Base-by-base conservation (phyloP, 2,797 vertebrate species). In the Decapterus maruadsi region DNA sequence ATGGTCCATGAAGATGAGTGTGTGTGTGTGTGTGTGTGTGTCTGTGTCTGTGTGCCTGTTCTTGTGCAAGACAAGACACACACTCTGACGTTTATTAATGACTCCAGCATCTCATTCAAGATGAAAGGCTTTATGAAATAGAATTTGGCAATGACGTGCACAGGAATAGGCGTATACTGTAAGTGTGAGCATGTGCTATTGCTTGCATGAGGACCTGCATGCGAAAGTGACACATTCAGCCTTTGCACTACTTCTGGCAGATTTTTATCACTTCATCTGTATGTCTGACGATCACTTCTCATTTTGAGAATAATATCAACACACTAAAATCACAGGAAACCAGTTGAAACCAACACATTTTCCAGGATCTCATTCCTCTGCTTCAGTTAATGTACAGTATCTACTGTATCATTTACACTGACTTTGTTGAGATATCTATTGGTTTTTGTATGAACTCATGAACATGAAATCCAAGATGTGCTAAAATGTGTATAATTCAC, bases 41-140 rank as follows among this genome's bases (percentile, higher is more conserved):
- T 58, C 66, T 54, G 54, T 40, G 82, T 34, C 4, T 34, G 31
- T 34, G 2, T 34, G 31, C 4, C 31, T 64, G 56, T 57, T 65
- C 36, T 77, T 61, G 59, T 10, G 63, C 31, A 82, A 82, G 64
- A 65, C 31, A 82, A 82, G 64, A 75, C 50, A 22, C 61, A 14
- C 65, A 43, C 34, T 31, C 19, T 46, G 74, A 77, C 74, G 72
- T 82, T 72, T 87, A 90, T 88, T 86, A 91, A 89, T 93, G 81
- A 71, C 66, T 70, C 20, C 58, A 26, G 73, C 59, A 43, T 78
- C 68, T 84, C 74, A 73, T 73, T 61, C 12, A 16, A 45, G 72
- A 77, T 81, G 62, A 80, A 78, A 63, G 66, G 50, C 57, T 79
- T 16, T 31, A 22, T 78, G 40, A 68, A 75, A 77, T 67, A 55